Evolutionary conservation across 2,888 invertebrate species (phyloP), one percentile per base, ranked within the genome.

Genomic region (Aphidius colemani): DNA sequence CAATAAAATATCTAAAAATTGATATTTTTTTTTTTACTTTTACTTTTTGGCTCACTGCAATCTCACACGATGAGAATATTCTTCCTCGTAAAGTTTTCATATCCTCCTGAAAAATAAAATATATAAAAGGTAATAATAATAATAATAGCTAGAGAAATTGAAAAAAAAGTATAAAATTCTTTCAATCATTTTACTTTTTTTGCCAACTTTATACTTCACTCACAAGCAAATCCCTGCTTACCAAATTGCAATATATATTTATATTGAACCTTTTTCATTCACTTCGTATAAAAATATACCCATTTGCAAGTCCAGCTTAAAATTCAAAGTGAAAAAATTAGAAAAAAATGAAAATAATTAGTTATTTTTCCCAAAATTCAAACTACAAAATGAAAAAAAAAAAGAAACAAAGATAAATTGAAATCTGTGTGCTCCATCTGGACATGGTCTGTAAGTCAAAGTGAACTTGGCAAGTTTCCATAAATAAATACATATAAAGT

Each of bases 351-450:
- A n/a, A 57, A 39, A 46, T 57, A 3, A 57, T 45, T 57, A 30
- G n/a, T 39, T 30, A 13, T 7, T 10, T 43, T 6, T 9, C n/a
- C n/a, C n/a, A n/a, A n/a, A n/a, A n/a, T n/a, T 40, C 4, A 53
- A 41, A 53, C 40, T 40, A n/a, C 11, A 39, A 53, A 53, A 53
- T n/a, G 40, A 30, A 41, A 48, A 44, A 39, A 11, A 51, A 49
- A 59, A 49, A 43, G n/a, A 43, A 57, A 18, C 40, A 43, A 7
- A 49, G 50, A 53, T 66, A 72, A 72, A 71, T 72, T 66, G 73
- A 70, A 74, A 74, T 74, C 73, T 72, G 72, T 67, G 74, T 69
- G 68, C 30, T 70, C 69, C 72, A 72, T 68, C 61, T 61, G 69
- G 72, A 7, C 11, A 46, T 11, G 53, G 53, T n/a, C 74, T 72